Evolutionary conservation across 2,113 vertebrate species (phyloP), one percentile per base, ranked within the genome.

Genomic region (Corapipo altera): DNA sequence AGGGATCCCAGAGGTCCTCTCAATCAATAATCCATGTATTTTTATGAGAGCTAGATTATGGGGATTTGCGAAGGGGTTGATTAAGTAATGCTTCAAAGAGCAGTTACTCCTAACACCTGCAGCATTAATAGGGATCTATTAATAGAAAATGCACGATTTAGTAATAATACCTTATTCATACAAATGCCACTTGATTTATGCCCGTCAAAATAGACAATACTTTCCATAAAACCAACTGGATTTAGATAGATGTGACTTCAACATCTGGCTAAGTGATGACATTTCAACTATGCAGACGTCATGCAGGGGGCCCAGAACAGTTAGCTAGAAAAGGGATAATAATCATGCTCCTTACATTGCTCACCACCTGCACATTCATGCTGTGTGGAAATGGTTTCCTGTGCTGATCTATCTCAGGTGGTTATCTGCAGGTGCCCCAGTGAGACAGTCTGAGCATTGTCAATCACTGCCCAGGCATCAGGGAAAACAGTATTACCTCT

Each of bases 1-100:
- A 98, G 91, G 73, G 97, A 96, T 98, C 98, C 98, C 98, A 77
- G 30, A 97, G 98, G 98, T 59, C 97, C 96, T 96, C 94, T 98
- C 97, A 98, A 97, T 98, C 98, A 98, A 97, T 98, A 98, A 98
- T 98, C 98, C 98, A 96, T 66, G 95, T 94, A 95, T 96, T 98
- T 98, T 98, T 98, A 98, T 94, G 98, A 97, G 98, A 84, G 80
- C 81, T 97, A 96, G 97, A 98, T 98, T 98, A 97, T 71, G 74
- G 97, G 98, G 98, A 98, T 98, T 98, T 98, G 97, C 88, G 93
- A 96, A 96, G 86, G 88, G 87, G 96, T 90, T 92, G 97, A 96
- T 97, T 98, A 98, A 97, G 94, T 88, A 93, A 94, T 80, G 97
- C 97, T 98, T 98, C 98, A 98, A 98, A 98, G 97, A 92, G 80